Evolutionary conservation across 2,888 invertebrate genomes (phyloP), one percentile per base, ranked within the genome.

Genomic region (Hyposoter didymator): DNA sequence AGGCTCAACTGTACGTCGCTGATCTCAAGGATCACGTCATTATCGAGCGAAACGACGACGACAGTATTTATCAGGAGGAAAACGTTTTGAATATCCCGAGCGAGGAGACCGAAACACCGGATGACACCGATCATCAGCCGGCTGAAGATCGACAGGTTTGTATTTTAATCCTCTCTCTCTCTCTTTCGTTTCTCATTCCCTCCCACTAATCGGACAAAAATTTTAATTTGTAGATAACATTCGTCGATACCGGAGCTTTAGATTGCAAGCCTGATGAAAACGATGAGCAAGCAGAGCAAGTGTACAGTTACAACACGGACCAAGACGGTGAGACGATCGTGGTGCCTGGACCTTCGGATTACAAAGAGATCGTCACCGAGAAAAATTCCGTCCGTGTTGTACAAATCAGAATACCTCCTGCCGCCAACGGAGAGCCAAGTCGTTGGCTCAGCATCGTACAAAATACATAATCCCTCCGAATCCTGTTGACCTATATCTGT

Each of bases 11-110:
- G 78, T 95, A 95, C 88, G 95, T 95, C 22, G 94, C 95, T 0
- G 95, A 95, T 85, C 88, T 95, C 6, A 95, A 95, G 87, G 94
- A 95, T 75, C 95, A 95, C 84, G 94, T 95, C 59, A 93, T 95
- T 52, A 94, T 95, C 73, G 94, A 95, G 85, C 90, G 91, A 69
- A 90, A 87, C n/a, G 93, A 91, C 14, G 93, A 94, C 14, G 93
- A 94, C 6, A 90, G 91, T 62, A 90, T 93, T 75, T 93, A 93
- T 75, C 88, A 90, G n/a, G 92, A 92, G 59, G 93, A 91, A 59
- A 90, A 89, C 78, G 91, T 92, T 66, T 80, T 93, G 64, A 91
- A 89, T 84, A 90, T 93, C 59, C 87, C 91, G 0, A 81, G 89
- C 0, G 92, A 91, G 28, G 88, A 87, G 39, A 87, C 86, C 69